Evolutionary conservation across 1,140 invertebrate species (phyloP), one percentile per base, ranked within the genome.

Genomic region (Pollicipes pollicipes): DNA sequence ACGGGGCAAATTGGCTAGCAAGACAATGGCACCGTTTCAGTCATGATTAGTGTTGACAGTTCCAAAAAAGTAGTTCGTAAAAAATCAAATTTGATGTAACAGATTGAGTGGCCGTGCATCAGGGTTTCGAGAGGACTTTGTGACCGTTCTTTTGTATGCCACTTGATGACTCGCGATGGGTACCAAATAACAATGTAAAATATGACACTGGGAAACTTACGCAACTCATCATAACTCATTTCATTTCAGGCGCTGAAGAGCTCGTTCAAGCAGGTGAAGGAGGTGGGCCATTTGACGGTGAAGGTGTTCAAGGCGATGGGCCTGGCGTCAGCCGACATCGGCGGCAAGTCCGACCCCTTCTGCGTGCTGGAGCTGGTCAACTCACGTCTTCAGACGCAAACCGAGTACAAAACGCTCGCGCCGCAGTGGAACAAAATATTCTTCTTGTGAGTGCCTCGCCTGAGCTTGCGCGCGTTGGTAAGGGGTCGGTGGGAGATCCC

Each of bases 341-440:
- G 92, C 10, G 93, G 94, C 0, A 94, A 93, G 77, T 92, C 90
- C 74, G 97, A 99, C 83, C 97, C 97, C 0, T 99, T 98, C 80
- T 97, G 93, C 81, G 95, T 98, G 0, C 77, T 99, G 1, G 95
- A 99, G 80, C 80, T 99, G 68, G 90, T 93, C 3, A 99, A 99
- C 81, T 85, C 93, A 0, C 84, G 95, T 68, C 82, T 98, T 63
- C 95, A 98, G 81, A 99, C 97, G 0, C 95, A 98, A 79, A 99
- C 97, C 0, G 95, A 98, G 79, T 99, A 99, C 79, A 98, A 98
- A 80, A 99, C 96, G 0, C 81, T 99, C 3, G 85, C 88, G 68
- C 97, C 97, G 0, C 91, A 89, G 72, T 99, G 97, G 97, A 94
- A 97, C 80, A 98, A 98, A 82, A 92, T 97, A 74, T 99, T 99